phyloP scores from a whole-genome alignment of 2,888 invertebrate genomes.

The Sussaba pulchella region DNA sequence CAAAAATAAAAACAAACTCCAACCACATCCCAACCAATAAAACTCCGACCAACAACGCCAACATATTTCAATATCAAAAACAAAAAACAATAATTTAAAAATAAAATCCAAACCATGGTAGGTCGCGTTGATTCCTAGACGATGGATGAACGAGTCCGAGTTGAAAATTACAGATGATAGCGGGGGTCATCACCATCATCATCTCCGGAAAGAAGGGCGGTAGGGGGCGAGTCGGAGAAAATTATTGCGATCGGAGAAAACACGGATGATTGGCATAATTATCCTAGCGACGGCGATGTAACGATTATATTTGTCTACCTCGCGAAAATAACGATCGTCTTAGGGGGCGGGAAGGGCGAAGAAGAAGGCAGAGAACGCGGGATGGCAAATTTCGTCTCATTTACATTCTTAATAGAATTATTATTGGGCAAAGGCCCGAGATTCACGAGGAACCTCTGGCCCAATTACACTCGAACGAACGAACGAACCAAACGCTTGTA shows the following conservation, averaged over 20 bases:
- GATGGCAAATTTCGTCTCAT: slow-evolving; percentile 72
- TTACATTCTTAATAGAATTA: slow-evolving; percentile 79
- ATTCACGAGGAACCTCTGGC: slow-evolving; percentile 50
- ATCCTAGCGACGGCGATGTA: slow-evolving; percentile 67
- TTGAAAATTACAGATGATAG: slow-evolving; percentile 63
- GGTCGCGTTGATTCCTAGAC: slow-evolving; percentile 62
- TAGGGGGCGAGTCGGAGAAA: slow-evolving; percentile 55
- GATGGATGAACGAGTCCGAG: slow-evolving; percentile 48
- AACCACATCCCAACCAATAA: not conserved
- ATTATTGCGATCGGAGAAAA: slow-evolving; percentile 65
- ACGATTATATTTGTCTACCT: slow-evolving; percentile 75
- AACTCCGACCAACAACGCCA: too few relatives aligned
- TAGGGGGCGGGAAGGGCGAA: not conserved
- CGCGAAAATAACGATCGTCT: slow-evolving; percentile 39
- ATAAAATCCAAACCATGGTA: slow-evolving; percentile 45
- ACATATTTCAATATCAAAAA: not conserved
- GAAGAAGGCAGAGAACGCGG: not conserved
- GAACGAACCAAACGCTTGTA: not conserved
- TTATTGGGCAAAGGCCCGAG: slow-evolving; percentile 72
- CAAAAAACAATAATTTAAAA: slow-evolving; percentile 33
- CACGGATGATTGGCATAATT: slow-evolving; percentile 72
- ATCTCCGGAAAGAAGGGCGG: not conserved
- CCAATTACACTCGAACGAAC: slow-evolving; percentile 68
- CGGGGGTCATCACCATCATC: slow-evolving; percentile 58
- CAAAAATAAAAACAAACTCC: not conserved